Evolutionary conservation across 1,140 invertebrate species (phyloP).

Genomic region (Temnothorax longispinosus): DNA sequence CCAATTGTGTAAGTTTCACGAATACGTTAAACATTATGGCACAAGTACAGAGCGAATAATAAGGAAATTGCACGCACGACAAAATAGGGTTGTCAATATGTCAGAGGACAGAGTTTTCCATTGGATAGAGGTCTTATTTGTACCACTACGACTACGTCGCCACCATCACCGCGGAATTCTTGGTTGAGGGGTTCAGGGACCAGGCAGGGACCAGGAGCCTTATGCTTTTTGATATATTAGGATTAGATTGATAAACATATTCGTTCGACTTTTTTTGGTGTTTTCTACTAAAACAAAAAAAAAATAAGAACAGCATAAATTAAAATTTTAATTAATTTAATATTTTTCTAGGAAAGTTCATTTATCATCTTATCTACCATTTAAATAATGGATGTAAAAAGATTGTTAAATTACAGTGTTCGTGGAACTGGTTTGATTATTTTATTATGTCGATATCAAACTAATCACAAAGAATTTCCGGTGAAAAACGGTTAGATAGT

Average conservation of each 20-base stretch:
- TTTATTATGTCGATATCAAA: not conserved
- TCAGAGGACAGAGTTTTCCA: too few species aligned
- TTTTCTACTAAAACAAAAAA: not conserved
- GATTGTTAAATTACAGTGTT: constrained; percentile 5
- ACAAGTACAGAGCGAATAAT: too few species aligned
- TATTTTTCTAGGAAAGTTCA: not conserved
- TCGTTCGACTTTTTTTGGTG: not conserved
- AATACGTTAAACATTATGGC: too few species aligned
- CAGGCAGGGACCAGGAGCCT: too few species aligned
- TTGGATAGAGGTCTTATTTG: too few species aligned
- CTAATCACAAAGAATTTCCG: not conserved
- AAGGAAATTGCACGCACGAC: too few species aligned
- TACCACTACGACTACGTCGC: too few species aligned
- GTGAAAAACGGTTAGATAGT: not conserved
- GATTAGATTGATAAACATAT: not conserved
- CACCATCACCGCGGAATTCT: too few species aligned
- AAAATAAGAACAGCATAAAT: not conserved
- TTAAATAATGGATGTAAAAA: constrained; percentile 27
- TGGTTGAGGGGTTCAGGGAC: too few species aligned
- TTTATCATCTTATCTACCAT: not conserved
- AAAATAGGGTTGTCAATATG: too few species aligned
- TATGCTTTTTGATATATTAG: constrained; percentile 1
- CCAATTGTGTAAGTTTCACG: too few species aligned
- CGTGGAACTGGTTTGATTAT: not conserved
- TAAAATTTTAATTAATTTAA: not conserved